Base-by-base conservation (phyloP, 2,797 vertebrate genomes). In the Echeneis naucrates region DNA sequence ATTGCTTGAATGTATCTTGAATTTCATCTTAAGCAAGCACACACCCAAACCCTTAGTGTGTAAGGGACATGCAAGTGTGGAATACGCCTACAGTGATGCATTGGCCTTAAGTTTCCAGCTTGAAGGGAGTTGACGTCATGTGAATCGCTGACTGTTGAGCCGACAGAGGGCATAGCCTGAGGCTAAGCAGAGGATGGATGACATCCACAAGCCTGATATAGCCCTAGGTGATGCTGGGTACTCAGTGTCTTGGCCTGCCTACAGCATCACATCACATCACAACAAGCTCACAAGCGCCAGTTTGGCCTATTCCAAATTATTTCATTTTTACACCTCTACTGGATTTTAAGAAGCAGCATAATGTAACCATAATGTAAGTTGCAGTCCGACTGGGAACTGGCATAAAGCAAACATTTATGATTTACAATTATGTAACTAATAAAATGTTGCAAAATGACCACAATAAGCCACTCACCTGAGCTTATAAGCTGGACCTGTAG, bases 161-260 rank as follows among this genome's bases (percentile, higher is more conserved):
- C 54, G 51, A 73, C 60, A 54, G 40, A 44, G 38, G 19, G 53
- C 27, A 64, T 64, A 64, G 58, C 17, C 10, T 42, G 19, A 60
- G 64, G 52, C 62, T 54, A 47, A 68, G 52, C 62, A 27, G 48
- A 78, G 52, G 62, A 68, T 14, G 37, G 33, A 45, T 24, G 42
- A 65, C 58, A 21, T 70, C 51, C 45, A 21, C 23, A 16, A 37
- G 47, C 30, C 40, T 45, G 61, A 68, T 62, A 63, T 58, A 58
- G 72, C 57, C 14, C 54, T 38, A 24, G 74, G 73, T 58, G 42
- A 48, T 19, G 53, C 32, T 30, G 32, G 57, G 9, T 12, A 19
- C 9, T 11, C 14, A 38, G 32, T 32, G 48, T 42, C 27, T 27
- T 53, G 51, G 55, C 48, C 37, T 59, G 38, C 47, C 9, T 10